Evolutionary conservation across 2,113 vertebrate genomes (phyloP).

Genomic region (Eidolon helvum): DNA sequence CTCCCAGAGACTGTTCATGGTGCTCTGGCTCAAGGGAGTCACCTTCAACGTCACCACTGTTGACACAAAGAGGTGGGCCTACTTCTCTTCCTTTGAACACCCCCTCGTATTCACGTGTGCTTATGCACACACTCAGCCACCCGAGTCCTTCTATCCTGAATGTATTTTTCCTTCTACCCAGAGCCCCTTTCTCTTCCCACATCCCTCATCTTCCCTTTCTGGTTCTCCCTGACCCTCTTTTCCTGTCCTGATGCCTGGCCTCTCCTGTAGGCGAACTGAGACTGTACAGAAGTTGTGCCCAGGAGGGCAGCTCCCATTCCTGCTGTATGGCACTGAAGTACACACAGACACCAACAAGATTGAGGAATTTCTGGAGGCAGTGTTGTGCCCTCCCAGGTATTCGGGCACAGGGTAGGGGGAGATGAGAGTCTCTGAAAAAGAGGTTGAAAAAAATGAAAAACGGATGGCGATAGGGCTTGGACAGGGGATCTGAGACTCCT

Average conservation of each 20-base stretch:
- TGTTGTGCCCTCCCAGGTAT: conserved; percentile 90
- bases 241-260: background rate
- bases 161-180: background rate
- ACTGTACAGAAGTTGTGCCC: conserved; percentile 92
- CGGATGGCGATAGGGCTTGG: background rate
- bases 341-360: conserved; percentile 97
- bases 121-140: background rate
- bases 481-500: background rate
- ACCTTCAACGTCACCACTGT: conserved; percentile 95
- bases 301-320: conserved; percentile 92
- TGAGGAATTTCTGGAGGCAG: conserved; percentile 94
- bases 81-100: background rate
- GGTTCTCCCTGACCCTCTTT: background rate
- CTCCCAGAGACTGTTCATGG: conserved; percentile 95
- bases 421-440: background rate
- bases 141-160: background rate
- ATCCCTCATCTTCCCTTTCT: background rate
- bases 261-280: conserved; percentile 87
- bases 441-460: background rate
- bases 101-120: background rate
- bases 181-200: background rate
- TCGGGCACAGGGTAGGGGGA: background rate
- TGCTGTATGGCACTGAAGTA: conserved; percentile 89
- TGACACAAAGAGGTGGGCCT: conserved; percentile 91
- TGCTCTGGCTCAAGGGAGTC: conserved; percentile 94